phyloP scores from a whole-genome alignment of 2,888 invertebrate species.

The Andrena haemorrhoa region DNA sequence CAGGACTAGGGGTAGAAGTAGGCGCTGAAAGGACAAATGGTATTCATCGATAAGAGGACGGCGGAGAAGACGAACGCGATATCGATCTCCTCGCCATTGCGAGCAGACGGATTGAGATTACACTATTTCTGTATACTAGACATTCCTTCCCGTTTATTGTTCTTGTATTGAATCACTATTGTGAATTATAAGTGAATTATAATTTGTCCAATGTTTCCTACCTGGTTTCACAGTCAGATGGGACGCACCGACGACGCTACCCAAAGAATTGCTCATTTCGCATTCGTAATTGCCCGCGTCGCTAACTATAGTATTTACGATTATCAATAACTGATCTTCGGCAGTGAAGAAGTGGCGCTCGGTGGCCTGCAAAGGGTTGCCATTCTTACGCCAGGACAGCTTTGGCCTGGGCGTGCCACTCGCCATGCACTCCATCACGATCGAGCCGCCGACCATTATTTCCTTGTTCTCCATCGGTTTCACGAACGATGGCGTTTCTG shows the following conservation, averaged over 20 bases:
- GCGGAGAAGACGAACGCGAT: no score
- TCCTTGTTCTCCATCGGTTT: slow-evolving; percentile 95
- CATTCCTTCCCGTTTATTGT: no score
- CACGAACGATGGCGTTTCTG: slow-evolving; percentile 94
- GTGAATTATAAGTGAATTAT: no score
- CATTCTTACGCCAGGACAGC: slow-evolving; percentile 95
- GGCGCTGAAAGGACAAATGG: slow-evolving; percentile 79
- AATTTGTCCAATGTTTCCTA: slow-evolving; percentile 66
- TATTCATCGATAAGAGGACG: not conserved
- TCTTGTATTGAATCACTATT: no score
- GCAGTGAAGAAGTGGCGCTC: slow-evolving; percentile 95
- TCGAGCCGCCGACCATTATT: slow-evolving; percentile 92
- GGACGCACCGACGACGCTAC: slow-evolving; percentile 90
- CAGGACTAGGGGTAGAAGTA: slow-evolving; percentile 82
- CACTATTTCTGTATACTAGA: no score
- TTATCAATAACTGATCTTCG: slow-evolving; percentile 94
- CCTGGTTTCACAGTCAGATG: slow-evolving; percentile 90
- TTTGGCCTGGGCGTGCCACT: slow-evolving; percentile 93
- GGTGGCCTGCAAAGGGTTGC: slow-evolving; percentile 89
- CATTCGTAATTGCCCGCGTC: slow-evolving; percentile 96
- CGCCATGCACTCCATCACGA: slow-evolving; percentile 95
- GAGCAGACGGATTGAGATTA: no score
- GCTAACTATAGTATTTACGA: slow-evolving; percentile 91
- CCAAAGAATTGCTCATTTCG: slow-evolving; percentile 94
- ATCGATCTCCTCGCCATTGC: no score